Conservation (phyloP, 2,113 vertebrate species). For the Rhabdornis inornatus region DNA sequence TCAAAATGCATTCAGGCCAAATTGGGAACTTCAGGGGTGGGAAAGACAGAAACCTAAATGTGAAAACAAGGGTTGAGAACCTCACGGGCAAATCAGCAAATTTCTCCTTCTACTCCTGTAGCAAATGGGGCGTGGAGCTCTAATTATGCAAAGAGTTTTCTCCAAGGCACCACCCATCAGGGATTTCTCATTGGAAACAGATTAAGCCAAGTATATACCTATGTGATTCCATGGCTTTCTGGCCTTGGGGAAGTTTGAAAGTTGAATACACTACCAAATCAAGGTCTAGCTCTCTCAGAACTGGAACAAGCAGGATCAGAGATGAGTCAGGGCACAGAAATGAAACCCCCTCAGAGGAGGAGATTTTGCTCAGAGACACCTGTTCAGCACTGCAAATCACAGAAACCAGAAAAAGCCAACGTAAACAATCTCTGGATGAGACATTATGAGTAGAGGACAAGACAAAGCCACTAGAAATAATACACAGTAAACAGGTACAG, state of each 20-base stretch:
- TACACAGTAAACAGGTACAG: background rate
- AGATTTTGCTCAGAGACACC: background rate
- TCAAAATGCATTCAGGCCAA: slow-evolving; percentile 79
- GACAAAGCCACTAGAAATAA: background rate
- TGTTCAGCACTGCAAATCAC: background rate
- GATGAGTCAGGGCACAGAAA: background rate
- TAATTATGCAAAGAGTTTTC: slow-evolving; percentile 80
- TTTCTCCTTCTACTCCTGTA: slow-evolving; percentile 12
- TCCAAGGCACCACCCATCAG: slow-evolving; percentile 74
- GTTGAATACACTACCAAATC: slow-evolving; percentile 77
- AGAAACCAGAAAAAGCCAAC: background rate
- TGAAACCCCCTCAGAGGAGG: background rate
- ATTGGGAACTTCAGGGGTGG: slow-evolving; percentile 53
- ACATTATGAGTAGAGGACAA: background rate
- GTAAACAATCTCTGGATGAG: background rate
- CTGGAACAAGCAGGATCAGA: background rate
- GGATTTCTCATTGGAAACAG: slow-evolving; percentile 82
- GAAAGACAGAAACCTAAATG: slow-evolving; percentile 18
- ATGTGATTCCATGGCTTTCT: slow-evolving; percentile 69
- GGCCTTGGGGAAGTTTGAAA: slow-evolving; percentile 75
- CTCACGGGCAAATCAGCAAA: background rate
- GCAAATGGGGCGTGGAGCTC: slow-evolving; percentile 58
- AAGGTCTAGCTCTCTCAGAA: background rate
- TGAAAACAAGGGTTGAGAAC: slow-evolving; percentile 38
- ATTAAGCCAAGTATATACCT: slow-evolving; percentile 81